These are phyloP conservation scores for Carettochelys insculpta DNA, from an alignment of 2,113 vertebrate genomes.

Conservation along the genomic window DNA sequence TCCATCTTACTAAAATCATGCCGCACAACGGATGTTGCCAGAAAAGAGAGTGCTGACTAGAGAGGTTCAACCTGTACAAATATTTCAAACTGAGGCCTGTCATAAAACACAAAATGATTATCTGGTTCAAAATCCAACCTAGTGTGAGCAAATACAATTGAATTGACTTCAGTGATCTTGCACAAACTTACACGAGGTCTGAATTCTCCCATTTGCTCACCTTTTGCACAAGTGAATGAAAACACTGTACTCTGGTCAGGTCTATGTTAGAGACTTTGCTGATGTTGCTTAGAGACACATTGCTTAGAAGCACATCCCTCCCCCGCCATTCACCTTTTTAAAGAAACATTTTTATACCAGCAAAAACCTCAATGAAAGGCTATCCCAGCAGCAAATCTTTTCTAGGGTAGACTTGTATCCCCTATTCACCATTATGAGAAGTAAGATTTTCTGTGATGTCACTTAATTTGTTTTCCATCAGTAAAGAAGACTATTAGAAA, in stretches of 20 bases:
- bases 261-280: not conserved
- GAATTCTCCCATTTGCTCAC: not conserved
- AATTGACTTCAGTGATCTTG: not conserved
- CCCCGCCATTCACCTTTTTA: not conserved
- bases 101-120: fast-evolving
- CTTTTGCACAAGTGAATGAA: not conserved
- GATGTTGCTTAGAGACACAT: fast-evolving
- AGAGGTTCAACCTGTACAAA: no score
- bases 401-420: not conserved
- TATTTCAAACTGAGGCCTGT: not conserved
- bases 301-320: not conserved
- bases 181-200: not conserved
- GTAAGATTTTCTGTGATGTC: not conserved
- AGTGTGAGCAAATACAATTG: not conserved
- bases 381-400: not conserved
- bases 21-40: no score
- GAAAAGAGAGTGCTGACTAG: no score
- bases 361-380: no score
- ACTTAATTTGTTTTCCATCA: not conserved
- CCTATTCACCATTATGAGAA: not conserved
- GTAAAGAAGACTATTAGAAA: not conserved
- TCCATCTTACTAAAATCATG: no score
- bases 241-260: not conserved
- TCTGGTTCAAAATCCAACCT: not conserved
- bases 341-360: not conserved